Percentiles rank a stretch among this genome's conserved stretches.
Evolutionary conservation across 2,888 invertebrate species (phyloP).

Genomic region (Cryptosula pallasiana): DNA sequence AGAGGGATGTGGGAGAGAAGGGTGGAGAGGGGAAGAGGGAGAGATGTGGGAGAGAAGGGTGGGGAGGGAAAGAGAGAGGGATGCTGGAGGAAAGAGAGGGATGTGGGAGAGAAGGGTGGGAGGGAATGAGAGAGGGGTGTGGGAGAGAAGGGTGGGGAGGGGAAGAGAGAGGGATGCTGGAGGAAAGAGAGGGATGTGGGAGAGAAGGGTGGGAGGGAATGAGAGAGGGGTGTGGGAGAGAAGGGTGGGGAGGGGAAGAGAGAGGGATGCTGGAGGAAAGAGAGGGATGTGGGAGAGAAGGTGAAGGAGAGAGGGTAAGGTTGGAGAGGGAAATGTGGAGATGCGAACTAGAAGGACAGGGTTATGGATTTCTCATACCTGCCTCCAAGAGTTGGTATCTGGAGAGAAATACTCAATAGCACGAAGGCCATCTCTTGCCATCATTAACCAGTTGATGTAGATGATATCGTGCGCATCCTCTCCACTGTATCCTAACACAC

Average conservation of each 20-base stretch:
- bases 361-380: too few relatives aligned
- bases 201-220: background rate
- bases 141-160: conserved; percentile 23
- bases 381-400: conserved; percentile 78
- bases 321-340: too few relatives aligned
- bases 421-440: conserved; percentile 80
- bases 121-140: too few relatives aligned
- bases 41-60: background rate
- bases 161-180: conserved; percentile 23
- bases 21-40: too few relatives aligned
- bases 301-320: background rate
- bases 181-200: background rate
- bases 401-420: conserved; percentile 88
- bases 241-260: background rate
- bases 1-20: background rate
- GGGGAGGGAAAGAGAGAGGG: background rate
- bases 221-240: too few relatives aligned
- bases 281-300: too few relatives aligned
- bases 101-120: background rate
- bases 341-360: background rate
- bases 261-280: background rate
- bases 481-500: conserved; percentile 71
- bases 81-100: background rate
- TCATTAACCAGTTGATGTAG: conserved; percentile 86
- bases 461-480: conserved; percentile 70